Base-by-base conservation (phyloP, 2,888 invertebrate species). In the Adelognathus sp. region DNA sequence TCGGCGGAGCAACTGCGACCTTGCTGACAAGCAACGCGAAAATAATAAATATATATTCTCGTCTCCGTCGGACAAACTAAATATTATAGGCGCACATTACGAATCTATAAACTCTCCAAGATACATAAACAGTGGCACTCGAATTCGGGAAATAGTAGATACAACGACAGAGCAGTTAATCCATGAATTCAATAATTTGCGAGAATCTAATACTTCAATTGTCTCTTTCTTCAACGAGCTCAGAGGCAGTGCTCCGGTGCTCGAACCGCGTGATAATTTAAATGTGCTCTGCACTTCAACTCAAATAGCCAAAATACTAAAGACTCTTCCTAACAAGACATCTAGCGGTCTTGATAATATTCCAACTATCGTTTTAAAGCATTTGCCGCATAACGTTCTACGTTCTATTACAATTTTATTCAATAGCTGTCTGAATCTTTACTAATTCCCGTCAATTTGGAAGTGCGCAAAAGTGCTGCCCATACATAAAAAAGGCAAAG, bases 31-130 rank as follows among this genome's bases (percentile, higher is more conserved):
- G 6, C 27, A 29, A 11, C 24, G 9, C 0, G 21, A 6, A 11
- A 36, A 61, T 4, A 9, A 58, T 18, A 18, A 52, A 9, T 66
- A 54, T 16, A 41, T 61, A 0, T 41, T 76, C 14, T 4, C 54
- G 0, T 11, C 63, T 0, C 58, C 64, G 1, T 3, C 2, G 0
- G 69, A 78, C 14, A 76, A 58, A 50, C 54, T 75, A n/a, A 78
- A 81, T 27, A 52, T 76, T 7, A 54, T 81, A 5, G 78, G 72
- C 3, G 75, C 72, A 0, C 58, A 66, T 31, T 81, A 78, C 7
- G 50, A 80, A 64, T 16, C 24, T 0, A 72, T 72, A 5, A 72
- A 64, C 14, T 63, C 72, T 9, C 64, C 64, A 1, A 9, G 41
- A 7, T 24, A 60, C 3, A 3, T 44, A 16, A 44, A 18, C 1